phyloP scores from a whole-genome alignment of 2,888 invertebrate genomes.

The Drosophila nigritarsus region DNA sequence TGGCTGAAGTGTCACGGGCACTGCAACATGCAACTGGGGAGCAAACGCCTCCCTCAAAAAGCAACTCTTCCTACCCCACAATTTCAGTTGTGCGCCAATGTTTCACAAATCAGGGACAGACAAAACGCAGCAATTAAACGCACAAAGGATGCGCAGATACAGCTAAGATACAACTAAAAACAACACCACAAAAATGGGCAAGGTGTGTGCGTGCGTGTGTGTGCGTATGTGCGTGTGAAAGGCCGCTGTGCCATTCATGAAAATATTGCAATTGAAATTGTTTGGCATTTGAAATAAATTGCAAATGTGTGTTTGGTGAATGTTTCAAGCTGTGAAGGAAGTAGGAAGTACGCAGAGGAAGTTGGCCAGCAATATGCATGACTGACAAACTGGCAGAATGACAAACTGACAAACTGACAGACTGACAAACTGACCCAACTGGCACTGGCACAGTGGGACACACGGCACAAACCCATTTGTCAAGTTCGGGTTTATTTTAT shows the following conservation, averaged over 20 bases:
- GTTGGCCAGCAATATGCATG: slow-evolving; percentile 35
- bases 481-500: slow-evolving; percentile 61
- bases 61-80: not conserved
- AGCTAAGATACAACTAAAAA: slow-evolving; percentile 17
- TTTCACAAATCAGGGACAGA: slow-evolving; percentile 31
- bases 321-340: slow-evolving; percentile 69
- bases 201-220: slow-evolving; percentile 33
- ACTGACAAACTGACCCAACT: slow-evolving; percentile 32
- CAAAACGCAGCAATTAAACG: slow-evolving; percentile 42
- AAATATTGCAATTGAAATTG: slow-evolving; percentile 70
- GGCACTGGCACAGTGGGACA: slow-evolving; percentile 55
- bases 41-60: not conserved
- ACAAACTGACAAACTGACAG: slow-evolving; percentile 19
- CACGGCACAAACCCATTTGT: slow-evolving; percentile 70
- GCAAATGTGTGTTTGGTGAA: slow-evolving; percentile 70
- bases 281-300: slow-evolving; percentile 77
- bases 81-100: slow-evolving; percentile 22
- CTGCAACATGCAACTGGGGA: slow-evolving; percentile 23
- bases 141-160: slow-evolving; percentile 16
- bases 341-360: slow-evolving; percentile 68
- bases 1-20: slow-evolving; percentile 70
- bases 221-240: slow-evolving; percentile 26
- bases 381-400: slow-evolving; percentile 18
- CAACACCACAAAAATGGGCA: slow-evolving; percentile 57
- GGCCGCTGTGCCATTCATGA: slow-evolving; percentile 69